Evolutionary conservation across 2,797 vertebrate genomes (phyloP).

Genomic region (Labroides dimidiatus): DNA sequence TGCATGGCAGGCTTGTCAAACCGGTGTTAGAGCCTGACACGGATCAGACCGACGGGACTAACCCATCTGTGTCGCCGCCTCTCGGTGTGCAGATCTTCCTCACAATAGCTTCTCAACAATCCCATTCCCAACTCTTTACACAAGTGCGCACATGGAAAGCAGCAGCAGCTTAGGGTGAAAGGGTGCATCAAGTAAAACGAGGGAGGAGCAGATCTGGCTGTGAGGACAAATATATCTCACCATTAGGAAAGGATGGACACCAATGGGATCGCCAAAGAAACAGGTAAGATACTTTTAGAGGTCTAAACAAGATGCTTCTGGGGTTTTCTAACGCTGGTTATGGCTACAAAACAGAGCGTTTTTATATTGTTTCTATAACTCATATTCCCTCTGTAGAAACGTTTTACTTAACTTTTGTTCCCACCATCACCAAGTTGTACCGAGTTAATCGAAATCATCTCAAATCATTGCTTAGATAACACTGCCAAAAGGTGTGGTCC

Average conservation of each 20-base stretch:
- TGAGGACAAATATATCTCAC: not conserved
- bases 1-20: slow-evolving; percentile 69
- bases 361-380: not conserved
- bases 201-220: too few relatives aligned
- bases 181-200: slow-evolving; percentile 8
- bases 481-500: slow-evolving; percentile 64
- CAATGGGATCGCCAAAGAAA: slow-evolving; percentile 60
- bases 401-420: not conserved
- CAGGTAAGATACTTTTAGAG: slow-evolving; percentile 52
- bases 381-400: not conserved
- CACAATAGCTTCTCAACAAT: not conserved
- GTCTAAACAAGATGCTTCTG: not conserved
- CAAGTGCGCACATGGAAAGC: slow-evolving; percentile 43
- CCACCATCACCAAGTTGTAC: not conserved
- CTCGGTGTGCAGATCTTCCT: not conserved
- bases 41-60: slow-evolving; percentile 17
- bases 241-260: slow-evolving; percentile 65
- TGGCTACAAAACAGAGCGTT: not conserved
- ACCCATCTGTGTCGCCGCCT: slow-evolving; percentile 33
- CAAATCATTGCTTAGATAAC: not conserved
- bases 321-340: not conserved
- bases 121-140: accelerated
- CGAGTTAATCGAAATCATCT: not conserved
- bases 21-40: slow-evolving; percentile 64
- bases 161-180: slow-evolving; percentile 24